These are phyloP conservation scores for Elanus axillaris DNA, from an alignment of 2,113 vertebrate species.

Conservation along the genomic window DNA sequence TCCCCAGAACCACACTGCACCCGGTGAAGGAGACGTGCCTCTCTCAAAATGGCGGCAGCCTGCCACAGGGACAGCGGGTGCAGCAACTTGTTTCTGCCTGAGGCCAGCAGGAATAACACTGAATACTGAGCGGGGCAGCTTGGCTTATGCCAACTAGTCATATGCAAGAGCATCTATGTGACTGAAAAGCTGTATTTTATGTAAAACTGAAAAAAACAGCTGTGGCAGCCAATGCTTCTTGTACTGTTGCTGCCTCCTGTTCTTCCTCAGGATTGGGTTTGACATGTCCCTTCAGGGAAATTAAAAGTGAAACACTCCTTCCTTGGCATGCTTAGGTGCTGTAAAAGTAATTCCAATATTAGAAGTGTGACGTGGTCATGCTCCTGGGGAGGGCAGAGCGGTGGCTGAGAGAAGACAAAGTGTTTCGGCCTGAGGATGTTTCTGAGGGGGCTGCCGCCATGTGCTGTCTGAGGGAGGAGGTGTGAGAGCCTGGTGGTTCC, in stretches of 20 bases:
- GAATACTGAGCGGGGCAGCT: background rate
- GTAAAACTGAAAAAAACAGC: background rate
- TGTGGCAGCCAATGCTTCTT: background rate
- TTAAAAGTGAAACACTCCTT: background rate
- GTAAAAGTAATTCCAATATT: background rate
- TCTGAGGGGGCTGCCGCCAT: background rate
- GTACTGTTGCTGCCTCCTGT: too few species aligned
- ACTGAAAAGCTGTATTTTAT: background rate
- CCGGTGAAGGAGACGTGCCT: rapidly evolving
- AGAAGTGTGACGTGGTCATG: background rate
- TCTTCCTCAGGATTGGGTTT: background rate
- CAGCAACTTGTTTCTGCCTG: background rate
- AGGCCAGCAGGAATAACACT: too few species aligned
- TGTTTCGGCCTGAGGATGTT: too few species aligned
- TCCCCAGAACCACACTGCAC: background rate
- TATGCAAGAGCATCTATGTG: background rate
- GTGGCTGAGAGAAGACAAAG: background rate
- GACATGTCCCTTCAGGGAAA: background rate
- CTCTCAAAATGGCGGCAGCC: rapidly evolving
- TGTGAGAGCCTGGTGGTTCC: background rate
- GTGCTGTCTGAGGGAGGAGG: background rate
- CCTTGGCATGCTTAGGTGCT: background rate
- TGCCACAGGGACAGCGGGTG: background rate
- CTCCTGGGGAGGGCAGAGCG: background rate
- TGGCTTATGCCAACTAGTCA: background rate